Conservation (phyloP, 2,888 invertebrate species). For the Toxonevra muliebris region DNA sequence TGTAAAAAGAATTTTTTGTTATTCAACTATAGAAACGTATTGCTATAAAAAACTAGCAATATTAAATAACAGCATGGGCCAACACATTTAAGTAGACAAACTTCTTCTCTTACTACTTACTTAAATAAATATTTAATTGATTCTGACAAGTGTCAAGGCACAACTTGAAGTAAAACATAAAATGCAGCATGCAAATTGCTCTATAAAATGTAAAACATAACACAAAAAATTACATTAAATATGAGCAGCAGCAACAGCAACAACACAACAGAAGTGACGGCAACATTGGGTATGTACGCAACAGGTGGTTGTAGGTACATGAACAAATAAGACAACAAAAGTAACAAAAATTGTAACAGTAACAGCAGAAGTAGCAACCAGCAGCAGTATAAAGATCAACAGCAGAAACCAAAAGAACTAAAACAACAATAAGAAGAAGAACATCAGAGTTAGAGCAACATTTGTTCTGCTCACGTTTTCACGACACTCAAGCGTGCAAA, state of each 20-base stretch:
- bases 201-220: constrained; percentile 40
- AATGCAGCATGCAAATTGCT: constrained; percentile 52
- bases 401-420: too few relatives aligned
- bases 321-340: too few relatives aligned
- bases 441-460: constrained; percentile 7
- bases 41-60: too few relatives aligned
- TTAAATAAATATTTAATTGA: too few relatives aligned
- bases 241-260: constrained; percentile 8
- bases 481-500: constrained; percentile 39
- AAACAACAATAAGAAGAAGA: not conserved
- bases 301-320: not conserved
- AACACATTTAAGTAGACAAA: too few relatives aligned
- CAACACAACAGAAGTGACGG: constrained; percentile 45
- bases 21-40: too few relatives aligned
- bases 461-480: constrained; percentile 35
- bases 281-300: constrained; percentile 9
- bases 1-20: too few relatives aligned
- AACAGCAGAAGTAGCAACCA: constrained; percentile 5
- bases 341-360: not conserved
- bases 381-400: constrained; percentile 32
- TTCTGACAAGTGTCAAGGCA: too few relatives aligned
- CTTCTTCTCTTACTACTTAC: too few relatives aligned
- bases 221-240: constrained; percentile 1
- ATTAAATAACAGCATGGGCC: too few relatives aligned
- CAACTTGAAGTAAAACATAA: too few relatives aligned